Evolutionary conservation across 1,140 invertebrate genomes (phyloP).

Genomic region (Drosophila pandora): DNA sequence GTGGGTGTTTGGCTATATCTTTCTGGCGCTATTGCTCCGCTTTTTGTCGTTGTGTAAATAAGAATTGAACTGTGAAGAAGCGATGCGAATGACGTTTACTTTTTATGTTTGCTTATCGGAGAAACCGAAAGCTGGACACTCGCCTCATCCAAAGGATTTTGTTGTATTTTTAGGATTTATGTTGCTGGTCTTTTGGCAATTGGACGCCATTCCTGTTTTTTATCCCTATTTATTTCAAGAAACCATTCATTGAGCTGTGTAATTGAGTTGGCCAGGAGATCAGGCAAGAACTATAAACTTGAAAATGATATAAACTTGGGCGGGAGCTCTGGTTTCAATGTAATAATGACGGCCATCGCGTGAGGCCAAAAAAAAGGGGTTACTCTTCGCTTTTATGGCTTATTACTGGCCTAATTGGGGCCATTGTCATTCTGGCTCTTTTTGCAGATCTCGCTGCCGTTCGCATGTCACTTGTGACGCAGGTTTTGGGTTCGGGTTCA

Average conservation of each 20-base stretch:
- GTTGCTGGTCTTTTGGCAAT: constrained; percentile 56
- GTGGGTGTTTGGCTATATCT: constrained; percentile 41
- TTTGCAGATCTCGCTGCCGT: constrained; percentile 47
- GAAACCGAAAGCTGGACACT: constrained; percentile 75
- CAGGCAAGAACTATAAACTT: constrained; percentile 25
- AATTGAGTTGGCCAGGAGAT: constrained; percentile 65
- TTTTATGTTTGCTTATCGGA: constrained; percentile 80
- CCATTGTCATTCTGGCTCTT: constrained; percentile 67
- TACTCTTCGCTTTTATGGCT: constrained; percentile 62
- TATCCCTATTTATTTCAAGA: constrained; percentile 12
- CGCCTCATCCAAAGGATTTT: constrained; percentile 54
- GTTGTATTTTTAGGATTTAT: constrained; percentile 65
- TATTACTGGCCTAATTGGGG: constrained; percentile 77
- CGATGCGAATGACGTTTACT: constrained; percentile 70
- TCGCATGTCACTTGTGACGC: constrained; percentile 62
- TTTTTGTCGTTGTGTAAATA: constrained; percentile 67
- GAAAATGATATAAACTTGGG: constrained; percentile 13
- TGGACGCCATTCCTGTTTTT: constrained; percentile 54
- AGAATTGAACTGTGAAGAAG: constrained; percentile 77
- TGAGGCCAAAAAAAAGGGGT: constrained; percentile 38
- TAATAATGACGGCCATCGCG: constrained; percentile 68
- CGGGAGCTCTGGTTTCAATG: constrained; percentile 15
- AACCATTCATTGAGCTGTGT: constrained; percentile 68
- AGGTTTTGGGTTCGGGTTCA: constrained; percentile 53
- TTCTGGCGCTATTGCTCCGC: constrained; percentile 7